Percentiles rank a stretch among this genome's conserved stretches.
phyloP scores from a whole-genome alignment of 2,797 vertebrate species.

The Percopsis omiscomaycus region DNA sequence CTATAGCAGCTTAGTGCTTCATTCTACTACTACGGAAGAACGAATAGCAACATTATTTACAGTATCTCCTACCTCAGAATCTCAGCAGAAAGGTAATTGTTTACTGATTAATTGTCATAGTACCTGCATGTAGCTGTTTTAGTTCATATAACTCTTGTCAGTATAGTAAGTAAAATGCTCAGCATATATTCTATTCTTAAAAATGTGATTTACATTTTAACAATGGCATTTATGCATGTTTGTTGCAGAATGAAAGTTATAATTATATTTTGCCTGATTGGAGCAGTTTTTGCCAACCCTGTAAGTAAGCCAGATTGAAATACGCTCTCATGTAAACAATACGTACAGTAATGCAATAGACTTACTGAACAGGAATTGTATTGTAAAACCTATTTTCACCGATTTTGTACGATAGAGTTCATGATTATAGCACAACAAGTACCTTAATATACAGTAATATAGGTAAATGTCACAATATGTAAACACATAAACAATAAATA shows the following conservation, averaged over 20 bases:
- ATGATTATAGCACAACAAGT: too few species aligned
- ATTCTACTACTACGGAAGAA: slow-evolving; percentile 29
- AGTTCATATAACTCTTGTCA: not conserved
- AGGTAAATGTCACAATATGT: too few species aligned
- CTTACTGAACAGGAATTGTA: not conserved
- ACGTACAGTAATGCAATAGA: not conserved
- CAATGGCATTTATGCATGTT: slow-evolving; percentile 9
- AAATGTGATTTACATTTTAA: not conserved
- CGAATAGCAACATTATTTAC: slow-evolving; percentile 5
- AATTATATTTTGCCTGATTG: slow-evolving; percentile 68
- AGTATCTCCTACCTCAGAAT: slow-evolving; percentile 15
- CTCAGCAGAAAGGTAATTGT: slow-evolving; percentile 31
- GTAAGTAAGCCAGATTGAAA: slow-evolving; percentile 59
- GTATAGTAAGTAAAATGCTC: not conserved
- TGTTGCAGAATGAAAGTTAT: slow-evolving; percentile 73
- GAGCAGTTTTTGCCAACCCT: slow-evolving; percentile 69
- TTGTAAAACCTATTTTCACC: not conserved
- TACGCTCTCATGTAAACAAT: not conserved
- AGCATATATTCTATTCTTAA: too few species aligned
- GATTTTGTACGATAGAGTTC: not conserved
- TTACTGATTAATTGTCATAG: slow-evolving; percentile 7
- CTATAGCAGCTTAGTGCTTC: slow-evolving; percentile 24
- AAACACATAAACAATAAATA: too few species aligned
- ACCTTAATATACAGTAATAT: too few species aligned
- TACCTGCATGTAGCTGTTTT: not conserved